Base-by-base conservation (phyloP, 2,888 invertebrate genomes). In the Elegia similella region DNA sequence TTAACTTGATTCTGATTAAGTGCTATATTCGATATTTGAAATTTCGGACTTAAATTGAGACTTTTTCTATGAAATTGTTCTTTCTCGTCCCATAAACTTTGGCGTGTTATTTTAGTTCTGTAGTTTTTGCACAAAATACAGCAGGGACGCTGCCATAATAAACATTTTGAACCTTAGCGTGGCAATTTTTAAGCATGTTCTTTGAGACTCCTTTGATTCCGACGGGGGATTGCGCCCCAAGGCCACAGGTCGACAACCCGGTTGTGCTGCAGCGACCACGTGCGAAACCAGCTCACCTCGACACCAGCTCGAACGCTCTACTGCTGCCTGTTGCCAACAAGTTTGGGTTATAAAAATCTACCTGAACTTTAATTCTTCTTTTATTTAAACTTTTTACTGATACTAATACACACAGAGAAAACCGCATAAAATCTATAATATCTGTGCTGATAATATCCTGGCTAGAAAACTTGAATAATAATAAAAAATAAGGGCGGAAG, bases 241-340 rank as follows among this genome's bases (percentile, higher is more conserved):
- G 86, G 88, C 80, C 84, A 80, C 63, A 73, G 88, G 88, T 88
- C 87, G 85, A 81, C 85, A 87, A 88, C 88, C 87, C 77, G 79
- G 69, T 72, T 67, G 70, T 65, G 68, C 73, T 72, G 76, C 78
- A 76, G 75, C 72, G 72, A 73, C 82, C 86, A 84, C 85, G 86
- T 84, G 86, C 82, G 80, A 80, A 86, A 84, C 84, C 77, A 79
- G 82, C 80, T 86, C 73, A 78, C 84, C 83, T 82, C 83, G 78
- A 71, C 75, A 74, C 75, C 76, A 75, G 69, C 50, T 57, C 59
- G 59, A 61, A 61, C 61, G 62, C 61, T 55, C 47, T 56, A 56
- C 58, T 52, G 52, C 55, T 61, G 50, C 59, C 59, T 57, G 57
- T 58, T 56, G 48, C 38, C 48, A 48, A 48, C 38, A 43, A 16